A percentile compares a stretch with the other conserved stretches of the same genome.
Evolutionary conservation across 2,113 vertebrate species (phyloP).

Genomic region (Osmerus mordax): DNA sequence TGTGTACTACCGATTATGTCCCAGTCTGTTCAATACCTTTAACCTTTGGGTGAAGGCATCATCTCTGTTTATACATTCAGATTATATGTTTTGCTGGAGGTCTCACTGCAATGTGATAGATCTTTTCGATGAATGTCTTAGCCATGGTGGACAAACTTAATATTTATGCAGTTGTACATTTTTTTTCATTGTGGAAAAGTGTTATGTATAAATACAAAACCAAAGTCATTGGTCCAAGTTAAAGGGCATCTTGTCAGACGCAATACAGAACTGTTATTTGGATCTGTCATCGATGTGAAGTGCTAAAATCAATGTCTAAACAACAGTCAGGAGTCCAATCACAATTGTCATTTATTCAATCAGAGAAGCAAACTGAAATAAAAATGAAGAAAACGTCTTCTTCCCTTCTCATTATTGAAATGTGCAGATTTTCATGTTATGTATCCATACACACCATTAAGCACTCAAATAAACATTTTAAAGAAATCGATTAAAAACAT

Average conservation of each 20-base stretch:
- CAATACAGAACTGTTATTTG: conserved; percentile 82
- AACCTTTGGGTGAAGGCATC: conserved; percentile 64
- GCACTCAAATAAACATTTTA: too few relatives aligned
- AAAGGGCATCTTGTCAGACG: conserved; percentile 79
- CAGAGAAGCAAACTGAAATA: conserved; percentile 76
- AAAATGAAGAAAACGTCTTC: conserved; percentile 29
- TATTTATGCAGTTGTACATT: conserved; percentile 99
- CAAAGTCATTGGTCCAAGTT: conserved; percentile 88
- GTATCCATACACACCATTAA: too few relatives aligned
- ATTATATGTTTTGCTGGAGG: conserved; percentile 66
- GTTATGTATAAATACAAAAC: conserved; percentile 96
- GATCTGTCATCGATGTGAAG: conserved; percentile 72
- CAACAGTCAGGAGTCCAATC: conserved; percentile 72
- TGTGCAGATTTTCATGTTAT: not conserved
- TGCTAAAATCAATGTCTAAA: conserved; percentile 81
- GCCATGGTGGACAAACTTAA: conserved; percentile 90
- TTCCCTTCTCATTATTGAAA: not conserved
- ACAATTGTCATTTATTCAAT: conserved; percentile 82
- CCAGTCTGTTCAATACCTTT: conserved; percentile 59
- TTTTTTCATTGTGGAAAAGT: conserved; percentile 92
- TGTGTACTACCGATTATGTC: conserved; percentile 60
- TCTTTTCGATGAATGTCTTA: conserved; percentile 87
- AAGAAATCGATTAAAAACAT: too few relatives aligned
- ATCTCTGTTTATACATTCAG: conserved; percentile 50
- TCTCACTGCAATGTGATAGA: conserved; percentile 69